Evolutionary conservation across 2,888 invertebrate species (phyloP).

Genomic region (Aleiodes testaceus): DNA sequence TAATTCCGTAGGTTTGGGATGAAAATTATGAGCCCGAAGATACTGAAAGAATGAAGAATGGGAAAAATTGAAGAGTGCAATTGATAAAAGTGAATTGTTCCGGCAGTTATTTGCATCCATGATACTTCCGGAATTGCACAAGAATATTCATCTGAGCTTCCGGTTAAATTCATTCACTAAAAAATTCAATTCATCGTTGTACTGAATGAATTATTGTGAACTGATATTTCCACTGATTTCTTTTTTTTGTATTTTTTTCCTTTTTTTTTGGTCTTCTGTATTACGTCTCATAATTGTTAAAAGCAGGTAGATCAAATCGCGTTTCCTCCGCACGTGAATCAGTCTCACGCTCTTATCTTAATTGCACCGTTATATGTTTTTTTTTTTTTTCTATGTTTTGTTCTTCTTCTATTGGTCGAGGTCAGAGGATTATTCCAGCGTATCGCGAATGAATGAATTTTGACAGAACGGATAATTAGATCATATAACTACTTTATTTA

Average conservation of each 20-base stretch:
- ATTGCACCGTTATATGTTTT: conserved; percentile 19
- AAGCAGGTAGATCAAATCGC: conserved; percentile 19
- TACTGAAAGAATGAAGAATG: background rate
- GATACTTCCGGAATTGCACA: conserved; percentile 14
- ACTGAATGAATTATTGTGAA: background rate
- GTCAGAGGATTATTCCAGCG: background rate
- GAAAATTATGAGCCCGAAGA: background rate
- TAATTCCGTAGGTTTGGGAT: conserved; percentile 3
- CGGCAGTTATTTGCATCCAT: conserved; percentile 1
- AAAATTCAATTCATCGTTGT: background rate
- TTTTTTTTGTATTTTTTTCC: background rate
- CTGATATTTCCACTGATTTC: background rate
- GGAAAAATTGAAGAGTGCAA: background rate
- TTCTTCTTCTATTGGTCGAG: conserved; percentile 8
- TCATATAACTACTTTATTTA: background rate
- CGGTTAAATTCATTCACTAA: conserved; percentile 18
- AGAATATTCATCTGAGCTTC: conserved; percentile 13
- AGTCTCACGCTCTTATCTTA: conserved; percentile 25
- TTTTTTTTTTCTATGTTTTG: conserved; percentile 3
- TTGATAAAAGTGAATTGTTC: conserved; percentile 11
- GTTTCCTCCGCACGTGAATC: conserved; percentile 23
- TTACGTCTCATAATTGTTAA: conserved; percentile 8
- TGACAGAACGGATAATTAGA: background rate
- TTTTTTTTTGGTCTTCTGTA: background rate
- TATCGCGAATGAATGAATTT: background rate